Conservation (phyloP, 1,140 invertebrate genomes). For the Sminthurides bifidus region DNA sequence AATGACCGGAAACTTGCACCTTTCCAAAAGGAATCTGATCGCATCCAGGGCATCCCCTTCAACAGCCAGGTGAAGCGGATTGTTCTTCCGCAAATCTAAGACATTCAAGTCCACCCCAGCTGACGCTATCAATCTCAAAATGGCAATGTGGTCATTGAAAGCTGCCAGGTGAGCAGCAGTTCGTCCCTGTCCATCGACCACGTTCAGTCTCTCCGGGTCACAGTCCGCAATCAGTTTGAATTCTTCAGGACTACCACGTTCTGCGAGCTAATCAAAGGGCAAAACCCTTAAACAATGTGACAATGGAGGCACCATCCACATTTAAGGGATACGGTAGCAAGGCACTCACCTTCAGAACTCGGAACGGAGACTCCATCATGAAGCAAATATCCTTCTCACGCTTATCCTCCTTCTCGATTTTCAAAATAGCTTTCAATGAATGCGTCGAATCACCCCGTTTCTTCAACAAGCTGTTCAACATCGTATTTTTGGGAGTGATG, state of each 20-base stretch:
- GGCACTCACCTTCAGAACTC: background rate
- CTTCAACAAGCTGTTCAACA: too few species aligned
- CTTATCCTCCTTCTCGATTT: background rate
- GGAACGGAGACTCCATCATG: background rate
- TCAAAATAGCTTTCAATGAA: too few species aligned
- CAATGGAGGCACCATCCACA: background rate
- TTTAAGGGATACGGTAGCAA: constrained; percentile 7
- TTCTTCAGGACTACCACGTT: constrained; percentile 36
- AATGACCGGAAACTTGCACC: constrained; percentile 41
- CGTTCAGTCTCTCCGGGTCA: constrained; percentile 52
- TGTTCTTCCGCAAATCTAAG: constrained; percentile 61
- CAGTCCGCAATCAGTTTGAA: constrained; percentile 56
- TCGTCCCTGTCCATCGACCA: constrained; percentile 57
- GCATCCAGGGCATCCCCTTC: constrained; percentile 55
- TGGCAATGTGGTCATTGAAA: constrained; percentile 55
- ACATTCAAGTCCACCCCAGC: constrained; percentile 57
- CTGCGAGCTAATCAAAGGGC: constrained; percentile 45
- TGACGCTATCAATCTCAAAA: constrained; percentile 58
- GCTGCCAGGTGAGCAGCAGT: constrained; percentile 66
- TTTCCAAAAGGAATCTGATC: constrained; percentile 56
- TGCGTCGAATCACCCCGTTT: too few species aligned
- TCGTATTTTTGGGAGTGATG: too few species aligned
- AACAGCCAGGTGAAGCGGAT: constrained; percentile 66
- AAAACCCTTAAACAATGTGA: background rate
- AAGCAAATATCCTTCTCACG: background rate